Percentiles rank a stretch among this genome's conserved stretches.
These are phyloP conservation scores for Phylloscopus trochilus DNA, from an alignment of 2,113 vertebrate species.

Conservation along the genomic window DNA sequence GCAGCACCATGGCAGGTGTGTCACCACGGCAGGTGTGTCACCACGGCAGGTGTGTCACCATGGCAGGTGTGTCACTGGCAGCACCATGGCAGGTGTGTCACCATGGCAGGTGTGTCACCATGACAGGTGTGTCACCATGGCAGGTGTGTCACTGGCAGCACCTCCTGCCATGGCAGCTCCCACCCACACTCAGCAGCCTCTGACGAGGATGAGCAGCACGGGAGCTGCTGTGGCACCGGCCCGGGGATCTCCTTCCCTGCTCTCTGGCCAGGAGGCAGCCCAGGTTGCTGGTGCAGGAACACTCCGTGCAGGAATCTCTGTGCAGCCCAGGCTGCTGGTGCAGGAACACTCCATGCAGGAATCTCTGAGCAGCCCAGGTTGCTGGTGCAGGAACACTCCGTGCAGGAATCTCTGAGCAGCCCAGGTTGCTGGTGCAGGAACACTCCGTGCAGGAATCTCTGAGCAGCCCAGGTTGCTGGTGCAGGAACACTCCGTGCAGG, in stretches of 20 bases:
- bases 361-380: not conserved
- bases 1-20: not conserved
- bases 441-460: not conserved
- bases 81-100: not conserved
- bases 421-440: no score
- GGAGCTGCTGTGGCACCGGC: no score
- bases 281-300: no score
- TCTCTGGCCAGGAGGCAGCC: no score
- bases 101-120: not conserved
- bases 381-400: no score
- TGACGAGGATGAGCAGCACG: no score
- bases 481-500: not conserved
- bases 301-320: not conserved
- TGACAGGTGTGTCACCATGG: not conserved
- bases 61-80: not conserved
- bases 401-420: not conserved
- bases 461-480: not conserved
- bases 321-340: no score
- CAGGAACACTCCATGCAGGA: not conserved
- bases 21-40: not conserved
- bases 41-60: constrained; percentile 5
- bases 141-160: constrained; percentile 28
- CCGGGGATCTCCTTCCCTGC: no score
- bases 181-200: no score
- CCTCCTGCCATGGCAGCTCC: not conserved